phyloP scores from a whole-genome alignment of 1,140 invertebrate species.

The Pachyrhynchus sulphureomaculatus region DNA sequence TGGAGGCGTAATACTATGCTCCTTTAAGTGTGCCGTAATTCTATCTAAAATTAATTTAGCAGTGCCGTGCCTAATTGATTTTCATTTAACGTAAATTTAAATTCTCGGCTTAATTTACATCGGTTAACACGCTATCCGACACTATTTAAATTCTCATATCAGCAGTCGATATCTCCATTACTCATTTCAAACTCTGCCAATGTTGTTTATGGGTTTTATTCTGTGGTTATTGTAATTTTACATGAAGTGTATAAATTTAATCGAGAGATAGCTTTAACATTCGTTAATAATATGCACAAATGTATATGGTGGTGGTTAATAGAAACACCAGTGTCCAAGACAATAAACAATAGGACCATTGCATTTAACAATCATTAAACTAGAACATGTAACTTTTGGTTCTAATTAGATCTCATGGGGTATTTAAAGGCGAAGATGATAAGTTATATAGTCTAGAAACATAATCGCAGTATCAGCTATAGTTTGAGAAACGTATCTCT shows the following conservation, averaged over 20 bases:
- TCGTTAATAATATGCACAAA: no score
- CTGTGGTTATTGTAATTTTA: conserved; percentile 4
- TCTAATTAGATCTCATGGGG: no score
- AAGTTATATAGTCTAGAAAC: no score
- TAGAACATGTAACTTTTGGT: no score
- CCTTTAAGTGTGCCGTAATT: conserved; percentile 3
- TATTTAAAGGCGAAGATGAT: no score
- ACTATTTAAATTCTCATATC: conserved; percentile 19
- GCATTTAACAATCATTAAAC: no score
- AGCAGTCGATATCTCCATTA: conserved; percentile 13
- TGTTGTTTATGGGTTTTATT: conserved; percentile 11
- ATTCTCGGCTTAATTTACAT: conserved; percentile 13
- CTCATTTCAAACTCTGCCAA: conserved; percentile 5
- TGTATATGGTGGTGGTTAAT: no score
- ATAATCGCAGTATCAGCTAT: no score
- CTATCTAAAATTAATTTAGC: conserved; percentile 13
- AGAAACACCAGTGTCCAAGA: no score
- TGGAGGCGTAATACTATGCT: background rate
- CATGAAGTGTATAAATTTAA: background rate
- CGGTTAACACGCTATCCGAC: conserved; percentile 13
- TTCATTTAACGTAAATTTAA: conserved; percentile 11
- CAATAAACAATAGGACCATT: no score
- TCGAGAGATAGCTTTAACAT: no score
- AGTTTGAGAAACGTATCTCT: no score
- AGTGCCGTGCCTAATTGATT: conserved; percentile 7